phyloP scores from a whole-genome alignment of 2,888 invertebrate genomes.

The Diaprepes abbreviatus region DNA sequence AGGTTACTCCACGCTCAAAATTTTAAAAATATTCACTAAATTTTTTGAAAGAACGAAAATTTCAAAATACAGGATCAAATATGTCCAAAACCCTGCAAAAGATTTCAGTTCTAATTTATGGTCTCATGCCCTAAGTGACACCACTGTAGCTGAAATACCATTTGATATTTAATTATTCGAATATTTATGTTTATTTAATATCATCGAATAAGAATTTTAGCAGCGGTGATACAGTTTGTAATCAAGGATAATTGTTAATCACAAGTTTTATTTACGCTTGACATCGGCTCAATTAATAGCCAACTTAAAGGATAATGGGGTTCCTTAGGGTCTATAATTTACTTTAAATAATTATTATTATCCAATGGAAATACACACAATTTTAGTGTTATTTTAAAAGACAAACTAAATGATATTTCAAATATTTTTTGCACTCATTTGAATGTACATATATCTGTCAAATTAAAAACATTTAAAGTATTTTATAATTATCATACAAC shows the following conservation, averaged over 20 bases:
- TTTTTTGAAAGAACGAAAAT: too few species aligned
- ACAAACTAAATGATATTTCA: background rate
- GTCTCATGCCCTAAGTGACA: too few species aligned
- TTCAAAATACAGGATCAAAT: too few species aligned
- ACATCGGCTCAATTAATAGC: conserved; percentile 16
- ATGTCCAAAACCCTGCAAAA: too few species aligned
- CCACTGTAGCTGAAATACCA: conserved; percentile 41
- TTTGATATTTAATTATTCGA: conserved; percentile 37
- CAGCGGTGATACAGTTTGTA: conserved; percentile 16
- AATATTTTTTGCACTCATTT: background rate
- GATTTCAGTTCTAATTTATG: too few species aligned
- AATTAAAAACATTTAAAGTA: background rate
- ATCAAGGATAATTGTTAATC: conserved; percentile 31
- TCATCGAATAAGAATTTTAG: conserved; percentile 24
- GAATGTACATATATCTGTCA: background rate
- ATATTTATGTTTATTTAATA: conserved; percentile 28
- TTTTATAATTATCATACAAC: background rate
- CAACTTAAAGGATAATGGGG: conserved; percentile 16
- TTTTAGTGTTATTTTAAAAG: background rate
- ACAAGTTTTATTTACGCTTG: conserved; percentile 23
- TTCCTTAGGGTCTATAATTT: conserved; percentile 13
- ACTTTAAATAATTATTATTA: conserved; percentile 16
- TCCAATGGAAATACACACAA: conserved; percentile 1
- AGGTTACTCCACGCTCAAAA: too few species aligned
- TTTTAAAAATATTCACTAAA: too few species aligned